A percentile compares a stretch with the other conserved stretches of the same genome.
phyloP scores from a whole-genome alignment of 2,888 invertebrate genomes.

The Tanypteryx hageni region DNA sequence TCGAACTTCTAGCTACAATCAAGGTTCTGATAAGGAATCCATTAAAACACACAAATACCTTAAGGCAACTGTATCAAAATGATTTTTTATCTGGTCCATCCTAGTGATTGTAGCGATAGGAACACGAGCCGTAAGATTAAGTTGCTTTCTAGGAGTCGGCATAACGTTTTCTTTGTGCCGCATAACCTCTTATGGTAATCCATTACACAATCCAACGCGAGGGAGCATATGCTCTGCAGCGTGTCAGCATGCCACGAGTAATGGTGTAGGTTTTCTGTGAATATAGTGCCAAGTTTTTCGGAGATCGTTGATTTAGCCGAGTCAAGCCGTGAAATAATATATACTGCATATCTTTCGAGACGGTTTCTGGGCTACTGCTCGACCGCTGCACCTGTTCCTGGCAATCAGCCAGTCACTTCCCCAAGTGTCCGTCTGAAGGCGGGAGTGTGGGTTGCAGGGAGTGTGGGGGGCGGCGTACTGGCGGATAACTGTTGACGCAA shows the following conservation, averaged over 20 bases:
- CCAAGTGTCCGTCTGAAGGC: slow-evolving; percentile 45
- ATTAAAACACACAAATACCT: too few species aligned
- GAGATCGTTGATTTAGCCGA: not conserved
- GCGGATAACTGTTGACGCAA: not conserved
- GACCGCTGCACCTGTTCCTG: slow-evolving; percentile 53
- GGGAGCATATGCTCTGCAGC: not conserved
- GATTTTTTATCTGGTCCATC: too few species aligned
- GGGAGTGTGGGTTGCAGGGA: not conserved
- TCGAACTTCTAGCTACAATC: too few species aligned
- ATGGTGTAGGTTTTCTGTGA: not conserved
- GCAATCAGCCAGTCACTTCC: slow-evolving; percentile 46
- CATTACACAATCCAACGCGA: not conserved
- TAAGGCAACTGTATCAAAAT: too few species aligned
- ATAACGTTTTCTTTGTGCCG: not conserved
- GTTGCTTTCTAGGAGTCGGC: not conserved
- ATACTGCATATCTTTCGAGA: slow-evolving; percentile 23
- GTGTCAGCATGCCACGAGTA: not conserved
- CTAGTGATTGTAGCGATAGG: not conserved
- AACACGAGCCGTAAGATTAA: not conserved
- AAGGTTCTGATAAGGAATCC: too few species aligned
- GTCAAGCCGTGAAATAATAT: slow-evolving; percentile 27
- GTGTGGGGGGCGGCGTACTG: not conserved
- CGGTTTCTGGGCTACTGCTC: slow-evolving; percentile 47
- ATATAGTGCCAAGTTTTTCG: slow-evolving; percentile 24
- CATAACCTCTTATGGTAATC: not conserved